phyloP scores from a whole-genome alignment of 37 sponge, comb jelly and placozoan genomes.

The Geodia barretti region DNA sequence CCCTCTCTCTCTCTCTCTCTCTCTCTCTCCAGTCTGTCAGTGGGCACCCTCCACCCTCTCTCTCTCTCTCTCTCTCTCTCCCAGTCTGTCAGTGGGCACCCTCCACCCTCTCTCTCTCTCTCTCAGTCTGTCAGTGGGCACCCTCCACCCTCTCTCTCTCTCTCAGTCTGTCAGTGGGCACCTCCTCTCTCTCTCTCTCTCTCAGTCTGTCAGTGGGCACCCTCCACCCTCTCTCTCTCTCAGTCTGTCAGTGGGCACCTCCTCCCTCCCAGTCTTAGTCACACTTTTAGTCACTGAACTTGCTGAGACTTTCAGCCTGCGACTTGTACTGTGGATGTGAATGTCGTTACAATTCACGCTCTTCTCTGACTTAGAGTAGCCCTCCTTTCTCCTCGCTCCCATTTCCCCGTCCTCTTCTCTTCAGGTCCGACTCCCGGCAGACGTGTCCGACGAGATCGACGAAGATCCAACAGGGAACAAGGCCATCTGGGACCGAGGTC shows the following conservation, averaged over 20 bases:
- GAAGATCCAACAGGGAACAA: conserved; percentile 97
- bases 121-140: too few species aligned
- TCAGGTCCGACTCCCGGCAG: conserved; percentile 78
- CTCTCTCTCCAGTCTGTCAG: too few species aligned
- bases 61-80: neutral
- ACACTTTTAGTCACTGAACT: too few species aligned
- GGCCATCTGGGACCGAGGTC: conserved; percentile 95
- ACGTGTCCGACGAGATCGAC: conserved; percentile 89
- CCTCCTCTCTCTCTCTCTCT: neutral
- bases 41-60: neutral
- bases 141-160: too few species aligned
- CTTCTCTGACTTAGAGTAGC: too few species aligned
- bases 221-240: too few species aligned
- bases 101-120: neutral
- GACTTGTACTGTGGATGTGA: too few species aligned
- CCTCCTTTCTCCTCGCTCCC: neutral
- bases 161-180: neutral
- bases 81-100: neutral
- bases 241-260: too few species aligned
- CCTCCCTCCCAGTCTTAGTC: too few species aligned
- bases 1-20: neutral
- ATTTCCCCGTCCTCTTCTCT: neutral
- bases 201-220: too few species aligned
- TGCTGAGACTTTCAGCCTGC: too few species aligned
- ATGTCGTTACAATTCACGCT: too few species aligned